Evolutionary conservation across 2,888 invertebrate genomes (phyloP).

Genomic region (Galeruca laticollis): DNA sequence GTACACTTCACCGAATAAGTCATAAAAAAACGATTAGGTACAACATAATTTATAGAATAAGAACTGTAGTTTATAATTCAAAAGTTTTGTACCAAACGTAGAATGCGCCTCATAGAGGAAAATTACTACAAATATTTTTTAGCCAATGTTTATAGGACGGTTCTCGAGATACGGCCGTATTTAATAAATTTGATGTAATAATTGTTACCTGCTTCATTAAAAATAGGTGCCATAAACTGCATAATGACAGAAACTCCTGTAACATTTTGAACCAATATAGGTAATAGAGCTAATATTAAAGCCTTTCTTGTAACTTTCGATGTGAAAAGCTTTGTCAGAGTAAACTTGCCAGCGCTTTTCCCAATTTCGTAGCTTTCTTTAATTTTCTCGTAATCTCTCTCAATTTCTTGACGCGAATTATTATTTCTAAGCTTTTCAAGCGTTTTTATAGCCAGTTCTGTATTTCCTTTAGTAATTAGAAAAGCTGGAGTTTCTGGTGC

Average conservation of each 20-base stretch:
- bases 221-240: conserved; percentile 24
- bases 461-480: conserved; percentile 11
- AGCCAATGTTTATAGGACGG: too few species aligned
- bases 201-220: conserved; percentile 17
- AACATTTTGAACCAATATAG: conserved; percentile 5
- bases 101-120: too few species aligned
- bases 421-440: conserved; percentile 5
- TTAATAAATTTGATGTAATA: background rate
- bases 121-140: too few species aligned
- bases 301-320: background rate
- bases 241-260: conserved; percentile 21
- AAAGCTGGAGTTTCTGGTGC: conserved; percentile 4
- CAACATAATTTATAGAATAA: too few species aligned
- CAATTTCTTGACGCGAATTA: background rate
- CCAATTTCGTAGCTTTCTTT: background rate
- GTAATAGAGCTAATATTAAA: conserved; percentile 2
- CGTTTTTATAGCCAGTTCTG: background rate
- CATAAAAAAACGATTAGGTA: too few species aligned
- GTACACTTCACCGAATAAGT: too few species aligned
- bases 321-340: background rate
- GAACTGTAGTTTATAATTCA: too few species aligned
- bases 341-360: background rate
- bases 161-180: too few species aligned
- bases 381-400: conserved; percentile 7
- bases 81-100: too few species aligned